These are phyloP conservation scores for Lamprologus speciosus DNA, from an alignment of 2,113 vertebrate species.

Conservation along the genomic window DNA sequence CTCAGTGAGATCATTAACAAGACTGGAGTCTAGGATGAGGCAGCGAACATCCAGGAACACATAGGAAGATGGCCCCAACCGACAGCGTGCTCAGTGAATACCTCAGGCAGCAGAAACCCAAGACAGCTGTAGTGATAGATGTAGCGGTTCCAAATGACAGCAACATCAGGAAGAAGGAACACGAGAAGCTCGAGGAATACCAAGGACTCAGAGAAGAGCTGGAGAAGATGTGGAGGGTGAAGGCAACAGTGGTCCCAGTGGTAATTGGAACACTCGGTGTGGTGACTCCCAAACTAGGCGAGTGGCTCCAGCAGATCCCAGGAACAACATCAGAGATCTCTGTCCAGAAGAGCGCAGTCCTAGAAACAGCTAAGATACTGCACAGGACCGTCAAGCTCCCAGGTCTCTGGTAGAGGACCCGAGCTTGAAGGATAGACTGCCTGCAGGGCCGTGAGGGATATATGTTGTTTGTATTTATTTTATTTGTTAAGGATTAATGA, in stretches of 20 bases:
- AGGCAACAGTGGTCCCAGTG: not conserved
- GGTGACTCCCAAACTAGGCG: not conserved
- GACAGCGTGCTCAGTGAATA: not conserved
- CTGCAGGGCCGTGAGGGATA: not conserved
- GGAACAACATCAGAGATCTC: not conserved
- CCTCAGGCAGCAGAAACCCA: not conserved
- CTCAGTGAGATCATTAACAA: not conserved
- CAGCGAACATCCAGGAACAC: not conserved
- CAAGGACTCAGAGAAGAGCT: not conserved
- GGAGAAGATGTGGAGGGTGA: not conserved
- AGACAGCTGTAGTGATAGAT: not conserved
- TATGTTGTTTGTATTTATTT: not conserved
- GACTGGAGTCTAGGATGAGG: not conserved
- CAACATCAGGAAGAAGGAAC: not conserved
- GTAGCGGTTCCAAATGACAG: not conserved
- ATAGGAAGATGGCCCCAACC: not conserved
- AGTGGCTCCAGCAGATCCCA: not conserved
- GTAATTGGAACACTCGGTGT: fast-evolving
- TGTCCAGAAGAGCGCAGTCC: not conserved
- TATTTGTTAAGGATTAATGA: not conserved
- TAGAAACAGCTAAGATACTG: not conserved
- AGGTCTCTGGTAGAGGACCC: not conserved
- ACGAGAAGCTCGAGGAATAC: not conserved
- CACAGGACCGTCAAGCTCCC: not conserved
- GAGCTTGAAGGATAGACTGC: not conserved